Conservation (phyloP, 1,140 invertebrate species). For the Acromyrmex charruanus region DNA sequence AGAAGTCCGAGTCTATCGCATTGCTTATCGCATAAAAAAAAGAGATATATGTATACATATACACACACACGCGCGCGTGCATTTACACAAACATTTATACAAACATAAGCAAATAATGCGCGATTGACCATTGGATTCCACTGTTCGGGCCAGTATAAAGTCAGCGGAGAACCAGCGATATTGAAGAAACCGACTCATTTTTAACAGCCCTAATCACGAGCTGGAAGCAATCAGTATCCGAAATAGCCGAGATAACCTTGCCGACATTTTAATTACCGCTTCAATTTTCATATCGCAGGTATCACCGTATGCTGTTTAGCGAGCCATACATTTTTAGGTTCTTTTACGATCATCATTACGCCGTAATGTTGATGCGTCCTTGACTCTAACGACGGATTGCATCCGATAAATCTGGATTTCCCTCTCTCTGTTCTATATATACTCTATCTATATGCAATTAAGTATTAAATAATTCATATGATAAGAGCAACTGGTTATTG, state of each 20-base stretch:
- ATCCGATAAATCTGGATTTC: conserved; percentile 48
- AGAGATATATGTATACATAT: background rate
- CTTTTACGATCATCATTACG: conserved; percentile 54
- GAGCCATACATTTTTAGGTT: conserved; percentile 57
- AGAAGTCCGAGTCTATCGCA: background rate
- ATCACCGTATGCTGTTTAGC: conserved; percentile 57
- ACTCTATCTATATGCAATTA: background rate
- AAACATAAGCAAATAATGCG: background rate
- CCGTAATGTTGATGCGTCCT: conserved; percentile 45
- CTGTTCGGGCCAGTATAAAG: background rate
- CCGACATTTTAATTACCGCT: conserved; percentile 68
- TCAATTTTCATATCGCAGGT: conserved; percentile 69
- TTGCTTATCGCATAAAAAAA: background rate
- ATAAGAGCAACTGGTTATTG: background rate
- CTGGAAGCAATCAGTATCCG: conserved; percentile 47
- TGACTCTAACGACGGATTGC: background rate
- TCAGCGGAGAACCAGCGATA: background rate
- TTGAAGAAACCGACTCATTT: conserved; percentile 21
- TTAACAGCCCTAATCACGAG: conserved; percentile 43
- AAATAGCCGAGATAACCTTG: conserved; percentile 54
- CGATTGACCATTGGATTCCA: no score
- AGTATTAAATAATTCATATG: background rate
- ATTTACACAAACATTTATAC: background rate
- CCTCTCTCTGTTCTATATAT: background rate
- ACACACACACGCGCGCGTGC: no score